phyloP scores from a whole-genome alignment of 92 coral and sea anemone species.

The Paramuricea clavata region DNA sequence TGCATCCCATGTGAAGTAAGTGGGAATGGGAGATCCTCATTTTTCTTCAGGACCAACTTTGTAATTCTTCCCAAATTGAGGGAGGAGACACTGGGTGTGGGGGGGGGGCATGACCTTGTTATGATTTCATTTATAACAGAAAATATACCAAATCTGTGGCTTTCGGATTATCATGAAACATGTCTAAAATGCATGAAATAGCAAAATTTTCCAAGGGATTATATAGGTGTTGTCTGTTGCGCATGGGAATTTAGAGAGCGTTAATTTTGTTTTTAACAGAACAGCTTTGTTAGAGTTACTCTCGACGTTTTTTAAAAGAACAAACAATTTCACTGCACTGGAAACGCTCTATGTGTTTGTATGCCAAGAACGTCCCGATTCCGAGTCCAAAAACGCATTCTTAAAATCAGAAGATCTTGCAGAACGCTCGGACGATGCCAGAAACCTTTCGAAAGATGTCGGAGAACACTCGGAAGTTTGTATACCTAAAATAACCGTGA shows the following conservation, averaged over 20 bases:
- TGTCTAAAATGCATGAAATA: no score
- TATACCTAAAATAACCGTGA: constrained; percentile 41
- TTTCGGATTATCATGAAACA: no score
- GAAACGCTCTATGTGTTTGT: constrained; percentile 74
- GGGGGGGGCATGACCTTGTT: no score
- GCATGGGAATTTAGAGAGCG: no score
- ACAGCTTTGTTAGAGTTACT: constrained; percentile 83
- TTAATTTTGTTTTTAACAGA: constrained; percentile 49
- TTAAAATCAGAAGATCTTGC: neutral
- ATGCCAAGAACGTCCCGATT: constrained; percentile 62
- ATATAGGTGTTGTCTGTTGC: no score
- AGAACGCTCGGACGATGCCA: neutral
- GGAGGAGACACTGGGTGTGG: no score
- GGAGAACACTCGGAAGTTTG: neutral
- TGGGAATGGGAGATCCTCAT: neutral
- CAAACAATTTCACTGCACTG: constrained; percentile 64
- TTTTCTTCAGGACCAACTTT: neutral
- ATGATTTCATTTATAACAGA: no score
- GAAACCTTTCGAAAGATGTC: neutral
- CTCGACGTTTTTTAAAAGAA: constrained; percentile 74
- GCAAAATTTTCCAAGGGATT: no score
- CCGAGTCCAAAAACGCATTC: constrained; percentile 21
- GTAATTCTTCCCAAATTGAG: no score
- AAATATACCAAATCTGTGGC: no score
- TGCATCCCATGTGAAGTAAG: constrained; percentile 85